Evolutionary conservation across 2,797 vertebrate species (phyloP), one percentile per base, ranked within the genome.

Genomic region (Sitta carolinensis): DNA sequence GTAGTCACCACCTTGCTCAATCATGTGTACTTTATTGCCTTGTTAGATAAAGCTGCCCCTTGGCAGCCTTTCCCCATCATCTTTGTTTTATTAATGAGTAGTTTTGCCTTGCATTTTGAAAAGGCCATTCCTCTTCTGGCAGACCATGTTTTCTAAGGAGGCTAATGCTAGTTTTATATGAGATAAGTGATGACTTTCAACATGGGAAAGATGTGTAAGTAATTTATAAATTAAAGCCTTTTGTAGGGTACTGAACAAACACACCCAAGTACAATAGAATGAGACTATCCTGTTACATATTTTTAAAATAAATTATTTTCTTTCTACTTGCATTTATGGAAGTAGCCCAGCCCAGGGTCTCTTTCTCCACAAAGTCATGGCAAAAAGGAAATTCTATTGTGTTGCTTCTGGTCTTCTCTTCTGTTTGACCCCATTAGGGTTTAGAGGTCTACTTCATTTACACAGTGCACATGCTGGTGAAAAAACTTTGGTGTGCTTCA

Each of bases 71-170:
- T 93, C 70, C 63, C 61, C 64, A 67, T 90, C 63, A 61, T 95
- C 72, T 93, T 96, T 96, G 92, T 96, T 95, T 95, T 96, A 95
- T 96, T 96, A 96, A 95, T 96, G 90, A 95, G 90, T 79, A 94
- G 86, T 92, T 96, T 94, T 87, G 84, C 84, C 81, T 90, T 96
- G 83, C 66, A 76, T 94, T 90, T 96, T 88, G 80, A 86, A 95
- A 81, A 86, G 84, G 92, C 89, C 59, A 40, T 90, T 94, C 85
- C 85, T 93, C 32, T 93, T 93, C 90, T 96, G 90, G 90, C 94
- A 95, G 62, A 72, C n/a, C 5, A 1, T 67, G 52, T 48, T 84
- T 94, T 96, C 81, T 93, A 90, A 32, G 52, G 67, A 94, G 52
- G 84, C 77, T 95, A 67, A 96, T 90, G 74, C 63, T 92, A 48